Percentiles rank a stretch among this genome's conserved stretches.
Evolutionary conservation across 2,113 vertebrate genomes (phyloP).

Genomic region (Collichthys lucidus): DNA sequence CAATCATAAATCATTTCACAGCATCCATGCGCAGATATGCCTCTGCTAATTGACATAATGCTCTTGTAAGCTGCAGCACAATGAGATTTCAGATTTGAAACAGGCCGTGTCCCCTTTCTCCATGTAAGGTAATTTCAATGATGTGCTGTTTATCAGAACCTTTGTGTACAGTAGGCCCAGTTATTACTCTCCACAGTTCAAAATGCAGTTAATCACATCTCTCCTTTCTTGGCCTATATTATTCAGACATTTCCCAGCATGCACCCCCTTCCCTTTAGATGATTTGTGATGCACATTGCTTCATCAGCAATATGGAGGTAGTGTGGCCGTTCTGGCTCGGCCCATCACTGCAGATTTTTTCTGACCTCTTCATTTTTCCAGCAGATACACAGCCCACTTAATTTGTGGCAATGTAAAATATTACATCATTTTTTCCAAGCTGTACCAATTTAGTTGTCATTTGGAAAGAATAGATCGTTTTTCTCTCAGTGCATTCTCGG

Average conservation of each 20-base stretch:
- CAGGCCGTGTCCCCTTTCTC: slow-evolving; percentile 12
- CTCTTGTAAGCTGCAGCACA: slow-evolving; percentile 10
- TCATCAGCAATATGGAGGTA: slow-evolving; percentile 26
- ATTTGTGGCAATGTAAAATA: slow-evolving; percentile 19
- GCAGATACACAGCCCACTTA: slow-evolving; percentile 14
- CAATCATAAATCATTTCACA: slow-evolving; percentile 27
- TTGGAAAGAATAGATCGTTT: slow-evolving; percentile 4
- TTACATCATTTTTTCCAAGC: slow-evolving; percentile 16
- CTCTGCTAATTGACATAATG: slow-evolving; percentile 5
- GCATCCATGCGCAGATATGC: neutral
- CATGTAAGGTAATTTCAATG: slow-evolving; percentile 4
- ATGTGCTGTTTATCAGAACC: slow-evolving; percentile 39
- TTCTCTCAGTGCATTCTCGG: neutral
- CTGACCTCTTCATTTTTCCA: slow-evolving; percentile 28
- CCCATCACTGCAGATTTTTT: slow-evolving; percentile 30
- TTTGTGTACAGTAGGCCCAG: slow-evolving; percentile 36
- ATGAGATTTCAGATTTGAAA: slow-evolving; percentile 19
- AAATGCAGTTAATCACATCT: slow-evolving; percentile 32
- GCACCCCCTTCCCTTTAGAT: slow-evolving; percentile 24
- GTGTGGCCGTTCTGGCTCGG: neutral
- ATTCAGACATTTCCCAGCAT: slow-evolving; percentile 17
- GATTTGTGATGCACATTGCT: slow-evolving; percentile 27
- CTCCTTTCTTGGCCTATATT: slow-evolving; percentile 31
- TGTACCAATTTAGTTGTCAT: slow-evolving; percentile 5
- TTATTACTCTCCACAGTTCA: slow-evolving; percentile 39